Conservation (phyloP, 2,797 vertebrate species). For the Aplochiton taeniatus region DNA sequence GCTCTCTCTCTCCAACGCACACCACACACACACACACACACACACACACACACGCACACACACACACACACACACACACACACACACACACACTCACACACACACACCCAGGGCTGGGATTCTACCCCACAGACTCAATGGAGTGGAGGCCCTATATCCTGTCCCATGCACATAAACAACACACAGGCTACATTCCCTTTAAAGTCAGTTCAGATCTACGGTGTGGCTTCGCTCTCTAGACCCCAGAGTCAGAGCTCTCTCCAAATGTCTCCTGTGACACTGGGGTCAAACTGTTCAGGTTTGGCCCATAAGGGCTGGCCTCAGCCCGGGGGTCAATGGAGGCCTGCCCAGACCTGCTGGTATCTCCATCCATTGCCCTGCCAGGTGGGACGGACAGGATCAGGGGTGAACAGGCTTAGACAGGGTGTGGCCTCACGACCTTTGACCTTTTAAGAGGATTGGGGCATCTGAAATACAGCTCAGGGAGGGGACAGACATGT, state of each 20-base stretch:
- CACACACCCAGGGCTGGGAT: conserved; percentile 11
- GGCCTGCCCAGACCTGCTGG: conserved; percentile 50
- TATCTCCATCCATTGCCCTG: conserved; percentile 30
- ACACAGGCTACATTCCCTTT: too few species aligned
- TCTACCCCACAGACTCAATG: conserved; percentile 1
- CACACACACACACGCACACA: conserved; percentile 11
- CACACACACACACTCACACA: conserved; percentile 1
- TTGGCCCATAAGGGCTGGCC: background rate
- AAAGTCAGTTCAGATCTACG: too few species aligned
- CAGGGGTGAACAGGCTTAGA: conserved; percentile 32
- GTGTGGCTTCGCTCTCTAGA: too few species aligned
- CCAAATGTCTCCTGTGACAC: too few species aligned
- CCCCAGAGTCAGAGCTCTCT: too few species aligned
- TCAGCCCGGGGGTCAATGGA: conserved; percentile 1
- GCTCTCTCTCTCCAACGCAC: conserved; percentile 39
- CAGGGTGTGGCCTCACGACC: conserved; percentile 46
- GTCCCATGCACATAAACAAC: conserved; percentile 6
- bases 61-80: conserved; percentile 15
- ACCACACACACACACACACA: conserved; percentile 25
- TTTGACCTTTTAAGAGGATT: conserved; percentile 39
- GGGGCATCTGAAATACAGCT: conserved; percentile 19
- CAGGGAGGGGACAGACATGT: background rate
- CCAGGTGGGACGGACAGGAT: conserved; percentile 47
- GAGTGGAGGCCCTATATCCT: conserved; percentile 9
- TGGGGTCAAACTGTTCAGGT: background rate